These are phyloP conservation scores for Chiloscyllium plagiosum DNA, from an alignment of 2,113 vertebrate species.

Conservation along the genomic window DNA sequence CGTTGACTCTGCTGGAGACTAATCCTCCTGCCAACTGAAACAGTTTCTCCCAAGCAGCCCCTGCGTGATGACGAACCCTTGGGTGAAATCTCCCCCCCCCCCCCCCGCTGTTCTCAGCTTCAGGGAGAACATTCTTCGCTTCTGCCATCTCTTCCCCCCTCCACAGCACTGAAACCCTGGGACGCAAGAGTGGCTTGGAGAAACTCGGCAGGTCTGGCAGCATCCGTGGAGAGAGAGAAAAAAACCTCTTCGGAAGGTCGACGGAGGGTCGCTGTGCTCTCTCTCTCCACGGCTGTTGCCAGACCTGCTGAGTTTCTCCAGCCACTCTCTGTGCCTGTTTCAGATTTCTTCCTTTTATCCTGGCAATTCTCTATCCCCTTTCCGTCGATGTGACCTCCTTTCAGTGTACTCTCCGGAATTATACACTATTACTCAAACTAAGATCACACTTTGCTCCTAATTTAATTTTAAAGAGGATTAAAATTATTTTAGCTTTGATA, in stretches of 20 bases:
- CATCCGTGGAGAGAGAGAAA: no score
- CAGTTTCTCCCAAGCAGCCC: background rate
- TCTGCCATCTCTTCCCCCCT: background rate
- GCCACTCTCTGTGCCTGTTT: no score
- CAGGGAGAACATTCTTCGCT: background rate
- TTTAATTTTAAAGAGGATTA: background rate
- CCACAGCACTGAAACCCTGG: background rate
- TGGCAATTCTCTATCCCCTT: background rate
- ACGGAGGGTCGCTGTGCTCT: no score
- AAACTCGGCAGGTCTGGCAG: no score
- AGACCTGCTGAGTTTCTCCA: no score
- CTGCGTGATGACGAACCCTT: background rate
- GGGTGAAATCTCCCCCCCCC: background rate
- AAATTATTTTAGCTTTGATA: no score
- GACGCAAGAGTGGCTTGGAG: no score
- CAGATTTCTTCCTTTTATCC: background rate
- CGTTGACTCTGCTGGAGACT: background rate
- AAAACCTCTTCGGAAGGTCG: no score
- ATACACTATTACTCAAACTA: background rate
- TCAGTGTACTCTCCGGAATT: background rate
- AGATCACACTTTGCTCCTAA: background rate
- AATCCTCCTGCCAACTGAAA: background rate
- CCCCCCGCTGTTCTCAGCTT: background rate
- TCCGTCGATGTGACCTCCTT: background rate
- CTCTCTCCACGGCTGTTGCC: no score